Evolutionary conservation across 2,113 vertebrate genomes (phyloP).

Genomic region (Cairina moschata): DNA sequence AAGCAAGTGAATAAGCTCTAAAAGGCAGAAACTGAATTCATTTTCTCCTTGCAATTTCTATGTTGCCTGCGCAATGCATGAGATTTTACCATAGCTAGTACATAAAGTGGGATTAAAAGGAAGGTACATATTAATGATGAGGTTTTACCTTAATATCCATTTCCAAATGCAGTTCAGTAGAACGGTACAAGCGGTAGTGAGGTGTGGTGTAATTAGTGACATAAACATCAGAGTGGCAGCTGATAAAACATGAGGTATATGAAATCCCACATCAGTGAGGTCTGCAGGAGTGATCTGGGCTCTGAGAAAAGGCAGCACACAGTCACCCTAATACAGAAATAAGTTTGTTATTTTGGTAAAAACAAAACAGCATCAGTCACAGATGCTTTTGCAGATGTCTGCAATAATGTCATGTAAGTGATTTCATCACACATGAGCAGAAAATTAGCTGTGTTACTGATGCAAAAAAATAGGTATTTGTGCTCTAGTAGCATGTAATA

Average conservation of each 20-base stretch:
- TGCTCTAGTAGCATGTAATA: neutral
- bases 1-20: neutral
- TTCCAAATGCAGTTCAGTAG: neutral
- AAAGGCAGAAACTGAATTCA: slow-evolving; percentile 15
- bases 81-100: neutral
- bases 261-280: neutral
- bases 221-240: neutral
- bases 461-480: slow-evolving; percentile 2
- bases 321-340: neutral
- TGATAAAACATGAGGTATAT: neutral
- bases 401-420: neutral
- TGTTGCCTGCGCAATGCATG: neutral
- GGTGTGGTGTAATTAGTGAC: neutral
- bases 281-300: neutral
- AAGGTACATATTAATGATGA: neutral
- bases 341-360: neutral
- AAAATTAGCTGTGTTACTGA: neutral
- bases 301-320: neutral
- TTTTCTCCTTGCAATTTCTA: neutral
- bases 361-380: neutral
- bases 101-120: neutral
- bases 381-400: slow-evolving; percentile 19
- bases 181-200: neutral
- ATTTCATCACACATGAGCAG: neutral
- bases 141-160: neutral